These are phyloP conservation scores for Tenthredo livida DNA, from an alignment of 2,888 invertebrate genomes.

Conservation along the genomic window DNA sequence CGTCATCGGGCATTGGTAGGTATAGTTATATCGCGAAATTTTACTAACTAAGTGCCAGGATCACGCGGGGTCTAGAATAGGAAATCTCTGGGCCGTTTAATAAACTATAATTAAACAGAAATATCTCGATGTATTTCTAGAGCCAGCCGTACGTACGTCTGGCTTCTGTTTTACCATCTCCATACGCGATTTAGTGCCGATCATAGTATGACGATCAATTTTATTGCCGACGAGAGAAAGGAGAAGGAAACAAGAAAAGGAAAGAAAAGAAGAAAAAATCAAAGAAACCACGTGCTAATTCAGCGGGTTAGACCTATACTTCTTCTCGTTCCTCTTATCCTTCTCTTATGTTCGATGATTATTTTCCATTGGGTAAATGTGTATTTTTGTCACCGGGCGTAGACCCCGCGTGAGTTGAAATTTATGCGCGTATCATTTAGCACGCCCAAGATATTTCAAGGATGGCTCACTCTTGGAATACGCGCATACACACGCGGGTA, in stretches of 20 bases:
- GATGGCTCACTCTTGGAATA: slow-evolving; percentile 46
- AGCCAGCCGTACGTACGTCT: slow-evolving; percentile 3
- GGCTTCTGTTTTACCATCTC: neutral
- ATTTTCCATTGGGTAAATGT: neutral
- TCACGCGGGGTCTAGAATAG: slow-evolving; percentile 3
- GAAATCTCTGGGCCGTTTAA: neutral
- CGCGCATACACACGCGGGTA: neutral
- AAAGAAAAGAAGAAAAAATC: neutral
- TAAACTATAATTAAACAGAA: slow-evolving; percentile 8
- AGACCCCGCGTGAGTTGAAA: slow-evolving; percentile 45
- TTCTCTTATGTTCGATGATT: neutral
- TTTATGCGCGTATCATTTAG: slow-evolving; percentile 51
- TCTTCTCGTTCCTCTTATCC: neutral
- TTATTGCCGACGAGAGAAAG: neutral
- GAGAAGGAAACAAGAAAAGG: neutral
- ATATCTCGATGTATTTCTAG: neutral
- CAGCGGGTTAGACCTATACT: neutral
- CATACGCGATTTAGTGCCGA: no score
- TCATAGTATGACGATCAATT: no score
- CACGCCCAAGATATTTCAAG: slow-evolving; percentile 48
- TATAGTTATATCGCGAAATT: neutral
- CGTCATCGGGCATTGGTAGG: neutral
- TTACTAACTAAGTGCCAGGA: slow-evolving; percentile 2
- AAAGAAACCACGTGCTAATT: neutral
- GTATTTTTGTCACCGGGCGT: slow-evolving; percentile 37